phyloP scores from a whole-genome alignment of 1,140 invertebrate genomes.

The Heliconius eleuchia region DNA sequence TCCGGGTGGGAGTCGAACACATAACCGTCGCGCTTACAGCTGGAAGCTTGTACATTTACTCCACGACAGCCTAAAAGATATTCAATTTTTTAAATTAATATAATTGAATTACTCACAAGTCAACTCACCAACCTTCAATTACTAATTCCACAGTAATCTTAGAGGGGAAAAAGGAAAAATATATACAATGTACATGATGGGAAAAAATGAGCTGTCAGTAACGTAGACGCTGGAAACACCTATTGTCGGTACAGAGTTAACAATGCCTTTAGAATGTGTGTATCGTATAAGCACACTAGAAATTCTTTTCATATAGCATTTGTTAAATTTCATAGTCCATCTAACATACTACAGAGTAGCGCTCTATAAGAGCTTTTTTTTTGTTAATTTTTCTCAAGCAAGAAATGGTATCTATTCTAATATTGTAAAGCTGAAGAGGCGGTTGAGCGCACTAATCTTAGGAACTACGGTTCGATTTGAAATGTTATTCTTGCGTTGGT shows the following conservation, averaged over 20 bases:
- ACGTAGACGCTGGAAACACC: conserved; percentile 10
- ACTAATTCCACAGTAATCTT: not conserved
- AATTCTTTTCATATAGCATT: conserved; percentile 1
- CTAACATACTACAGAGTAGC: not conserved
- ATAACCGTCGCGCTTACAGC: too few species aligned
- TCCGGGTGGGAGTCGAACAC: too few species aligned
- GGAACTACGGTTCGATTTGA: too few species aligned
- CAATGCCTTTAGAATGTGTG: conserved; percentile 13
- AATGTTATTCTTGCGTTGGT: too few species aligned
- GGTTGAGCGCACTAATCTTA: too few species aligned
- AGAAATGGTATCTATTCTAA: too few species aligned
- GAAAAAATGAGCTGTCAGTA: conserved; percentile 12
- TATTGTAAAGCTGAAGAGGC: too few species aligned
- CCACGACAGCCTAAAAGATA: too few species aligned
- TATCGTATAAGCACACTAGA: not conserved
- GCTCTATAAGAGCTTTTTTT: not conserved
- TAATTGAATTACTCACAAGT: too few species aligned
- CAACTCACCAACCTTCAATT: not conserved
- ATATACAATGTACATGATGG: not conserved
- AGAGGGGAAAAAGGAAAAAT: not conserved
- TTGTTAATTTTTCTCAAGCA: too few species aligned
- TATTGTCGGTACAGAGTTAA: conserved; percentile 15
- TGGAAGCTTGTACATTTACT: too few species aligned
- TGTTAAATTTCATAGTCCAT: conserved; percentile 3
- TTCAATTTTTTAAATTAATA: too few species aligned